Conservation (phyloP, 2,888 invertebrate genomes). For the Mellilla xanthometata region DNA sequence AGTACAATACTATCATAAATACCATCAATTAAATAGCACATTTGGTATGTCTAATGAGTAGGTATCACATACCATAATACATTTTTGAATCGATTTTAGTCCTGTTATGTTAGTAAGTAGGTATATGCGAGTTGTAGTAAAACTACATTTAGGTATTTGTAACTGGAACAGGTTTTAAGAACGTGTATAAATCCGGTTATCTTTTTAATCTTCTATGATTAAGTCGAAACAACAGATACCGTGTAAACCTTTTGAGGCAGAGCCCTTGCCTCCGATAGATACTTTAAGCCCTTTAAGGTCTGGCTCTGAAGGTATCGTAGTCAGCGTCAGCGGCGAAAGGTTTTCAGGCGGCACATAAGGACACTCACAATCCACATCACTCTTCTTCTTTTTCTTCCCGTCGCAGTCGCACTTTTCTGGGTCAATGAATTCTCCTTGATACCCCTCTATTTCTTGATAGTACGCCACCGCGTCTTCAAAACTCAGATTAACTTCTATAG, state of each 20-base stretch:
- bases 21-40: too few relatives aligned
- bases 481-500: slow-evolving; percentile 37
- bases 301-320: slow-evolving; percentile 8
- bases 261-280: slow-evolving; percentile 47
- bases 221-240: slow-evolving; percentile 32
- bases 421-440: neutral
- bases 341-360: slow-evolving; percentile 21
- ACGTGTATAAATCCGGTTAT: too few relatives aligned
- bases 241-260: slow-evolving; percentile 42
- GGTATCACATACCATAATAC: too few relatives aligned
- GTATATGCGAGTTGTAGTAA: too few relatives aligned
- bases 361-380: slow-evolving; percentile 37
- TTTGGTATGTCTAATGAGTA: too few relatives aligned
- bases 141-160: too few relatives aligned
- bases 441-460: slow-evolving; percentile 22
- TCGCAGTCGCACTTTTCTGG: slow-evolving; percentile 18
- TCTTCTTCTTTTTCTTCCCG: slow-evolving; percentile 10
- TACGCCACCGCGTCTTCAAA: slow-evolving; percentile 47
- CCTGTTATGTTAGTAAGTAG: too few relatives aligned
- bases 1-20: slow-evolving; percentile 1
- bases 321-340: neutral
- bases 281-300: slow-evolving; percentile 40
- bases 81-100: too few relatives aligned
- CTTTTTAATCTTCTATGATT: neutral
- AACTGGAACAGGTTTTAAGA: too few relatives aligned